phyloP scores from a whole-genome alignment of 2,888 invertebrate species.

The Conomelus anceps region DNA sequence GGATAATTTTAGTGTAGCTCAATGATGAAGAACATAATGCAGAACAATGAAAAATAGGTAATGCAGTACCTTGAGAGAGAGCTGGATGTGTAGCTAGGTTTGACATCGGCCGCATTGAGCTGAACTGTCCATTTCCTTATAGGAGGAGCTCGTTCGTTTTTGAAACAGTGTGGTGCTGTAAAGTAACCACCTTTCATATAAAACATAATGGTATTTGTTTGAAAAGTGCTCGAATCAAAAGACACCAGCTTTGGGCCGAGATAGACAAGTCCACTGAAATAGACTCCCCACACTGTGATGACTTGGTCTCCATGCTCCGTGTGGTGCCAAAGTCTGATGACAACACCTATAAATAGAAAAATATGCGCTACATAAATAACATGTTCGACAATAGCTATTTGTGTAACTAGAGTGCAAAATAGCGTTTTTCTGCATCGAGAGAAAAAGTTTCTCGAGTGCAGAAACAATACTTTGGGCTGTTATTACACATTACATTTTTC shows the following conservation, averaged over 20 bases:
- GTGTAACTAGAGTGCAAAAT: too few species aligned
- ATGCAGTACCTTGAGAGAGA: constrained; percentile 60
- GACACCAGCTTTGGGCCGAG: constrained; percentile 61
- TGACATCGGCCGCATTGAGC: constrained; percentile 55
- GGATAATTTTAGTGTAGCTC: too few species aligned
- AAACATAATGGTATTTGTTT: constrained; percentile 70
- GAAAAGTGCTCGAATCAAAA: constrained; percentile 59
- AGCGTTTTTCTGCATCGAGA: too few species aligned
- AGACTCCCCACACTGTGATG: constrained; percentile 71
- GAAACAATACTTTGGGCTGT: too few species aligned
- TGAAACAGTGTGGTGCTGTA: constrained; percentile 49
- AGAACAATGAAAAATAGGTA: constrained; percentile 14
- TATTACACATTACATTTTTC: too few species aligned
- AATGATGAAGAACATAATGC: background rate
- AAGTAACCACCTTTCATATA: constrained; percentile 84
- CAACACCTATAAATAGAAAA: constrained; percentile 43
- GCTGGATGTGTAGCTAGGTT: constrained; percentile 63
- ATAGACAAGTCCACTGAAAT: constrained; percentile 74
- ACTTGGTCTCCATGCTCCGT: constrained; percentile 34
- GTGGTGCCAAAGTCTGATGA: constrained; percentile 46
- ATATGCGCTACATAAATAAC: too few species aligned
- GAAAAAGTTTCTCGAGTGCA: too few species aligned
- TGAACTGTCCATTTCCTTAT: constrained; percentile 46
- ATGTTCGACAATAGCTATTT: too few species aligned
- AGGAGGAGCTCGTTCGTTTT: constrained; percentile 36